These are phyloP conservation scores for Limnodromus scolopaceus DNA, from an alignment of 2,797 vertebrate species.

Conservation along the genomic window DNA sequence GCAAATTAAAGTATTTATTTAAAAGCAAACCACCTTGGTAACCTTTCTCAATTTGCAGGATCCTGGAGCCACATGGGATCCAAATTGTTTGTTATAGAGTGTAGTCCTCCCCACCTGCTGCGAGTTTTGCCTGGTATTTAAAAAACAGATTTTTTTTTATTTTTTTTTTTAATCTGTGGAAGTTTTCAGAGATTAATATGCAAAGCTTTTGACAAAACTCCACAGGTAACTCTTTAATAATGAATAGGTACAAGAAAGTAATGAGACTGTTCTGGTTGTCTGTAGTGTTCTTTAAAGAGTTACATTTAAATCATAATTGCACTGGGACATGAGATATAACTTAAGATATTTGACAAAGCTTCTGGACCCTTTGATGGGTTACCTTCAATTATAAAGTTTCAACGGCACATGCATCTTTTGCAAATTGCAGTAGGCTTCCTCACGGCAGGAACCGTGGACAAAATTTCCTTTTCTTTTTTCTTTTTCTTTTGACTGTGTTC, in stretches of 20 bases:
- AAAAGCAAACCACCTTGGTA: conserved; percentile 32
- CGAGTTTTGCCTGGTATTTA: not conserved
- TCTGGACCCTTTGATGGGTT: conserved; percentile 63
- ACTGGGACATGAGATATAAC: conserved; percentile 58
- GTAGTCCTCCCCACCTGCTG: not conserved
- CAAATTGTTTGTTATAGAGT: not conserved
- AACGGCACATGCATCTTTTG: conserved; percentile 14
- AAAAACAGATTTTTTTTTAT: not conserved
- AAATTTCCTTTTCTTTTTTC: not conserved
- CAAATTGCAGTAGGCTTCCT: conserved; percentile 52
- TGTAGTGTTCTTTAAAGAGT: conserved; percentile 69
- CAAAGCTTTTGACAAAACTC: conserved; percentile 72
- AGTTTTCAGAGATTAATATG: not conserved
- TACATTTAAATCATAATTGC: conserved; percentile 66
- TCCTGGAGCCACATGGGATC: not conserved
- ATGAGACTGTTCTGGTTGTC: conserved; percentile 62
- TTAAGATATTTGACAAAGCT: conserved; percentile 67
- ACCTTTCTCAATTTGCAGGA: conserved; percentile 27
- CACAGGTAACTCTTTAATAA: conserved; percentile 70
- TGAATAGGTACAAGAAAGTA: conserved; percentile 20
- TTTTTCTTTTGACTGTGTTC: not conserved
- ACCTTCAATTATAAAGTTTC: conserved; percentile 57
- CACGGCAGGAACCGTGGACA: conserved; percentile 31
- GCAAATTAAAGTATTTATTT: conserved; percentile 32
- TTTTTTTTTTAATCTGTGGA: not conserved